Evolutionary conservation across 2,797 vertebrate species (phyloP).

Genomic region (Epinephelus coioides): DNA sequence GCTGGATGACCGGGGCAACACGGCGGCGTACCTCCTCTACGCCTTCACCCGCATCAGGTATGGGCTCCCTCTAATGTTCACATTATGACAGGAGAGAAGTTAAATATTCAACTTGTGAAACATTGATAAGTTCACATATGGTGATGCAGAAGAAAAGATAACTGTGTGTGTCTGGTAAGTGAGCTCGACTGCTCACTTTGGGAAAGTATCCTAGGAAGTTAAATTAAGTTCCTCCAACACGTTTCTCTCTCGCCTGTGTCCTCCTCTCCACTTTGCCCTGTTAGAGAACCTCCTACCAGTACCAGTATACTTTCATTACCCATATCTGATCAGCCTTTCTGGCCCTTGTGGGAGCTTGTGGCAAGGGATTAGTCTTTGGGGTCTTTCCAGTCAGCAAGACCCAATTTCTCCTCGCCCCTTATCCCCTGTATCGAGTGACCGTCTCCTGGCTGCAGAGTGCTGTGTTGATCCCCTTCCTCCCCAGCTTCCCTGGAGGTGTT

Average conservation of each 20-base stretch:
- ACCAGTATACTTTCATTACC: constrained; percentile 43
- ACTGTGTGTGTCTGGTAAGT: background rate
- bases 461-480: constrained; percentile 21
- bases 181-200: background rate
- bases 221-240: constrained; percentile 27
- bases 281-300: constrained; percentile 5
- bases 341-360: constrained; percentile 5
- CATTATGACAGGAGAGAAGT: background rate
- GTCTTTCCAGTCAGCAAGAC: constrained; percentile 45
- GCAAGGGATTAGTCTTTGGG: constrained; percentile 49
- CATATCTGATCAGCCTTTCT: constrained; percentile 50
- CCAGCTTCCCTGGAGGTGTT: constrained; percentile 32
- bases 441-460: constrained; percentile 39
- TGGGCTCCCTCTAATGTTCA: background rate
- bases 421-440: constrained; percentile 43
- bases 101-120: background rate
- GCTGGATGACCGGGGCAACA: constrained; percentile 98
- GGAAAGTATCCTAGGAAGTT: constrained; percentile 30
- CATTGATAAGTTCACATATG: background rate
- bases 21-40: constrained; percentile 96
- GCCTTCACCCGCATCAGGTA: constrained; percentile 97
- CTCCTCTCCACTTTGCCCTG: constrained; percentile 2
- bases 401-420: constrained; percentile 30
- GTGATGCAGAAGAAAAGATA: background rate
- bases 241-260: background rate